Conservation (phyloP, 2,113 vertebrate species). For the Rafetus swinhoei region DNA sequence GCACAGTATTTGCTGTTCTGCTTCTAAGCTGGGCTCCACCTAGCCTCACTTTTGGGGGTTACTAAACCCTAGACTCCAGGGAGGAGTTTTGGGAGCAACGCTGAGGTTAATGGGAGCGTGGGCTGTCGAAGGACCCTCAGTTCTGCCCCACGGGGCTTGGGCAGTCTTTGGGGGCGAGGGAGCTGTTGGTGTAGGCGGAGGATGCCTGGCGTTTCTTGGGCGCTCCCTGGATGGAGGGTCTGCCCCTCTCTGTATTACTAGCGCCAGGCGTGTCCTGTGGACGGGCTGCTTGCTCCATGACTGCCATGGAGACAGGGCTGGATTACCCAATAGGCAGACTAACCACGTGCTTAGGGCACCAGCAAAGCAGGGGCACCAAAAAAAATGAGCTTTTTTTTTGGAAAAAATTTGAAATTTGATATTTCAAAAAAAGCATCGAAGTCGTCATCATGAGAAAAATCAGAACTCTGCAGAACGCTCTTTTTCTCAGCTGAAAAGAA, state of each 20-base stretch:
- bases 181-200: fast-evolving
- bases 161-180: not conserved
- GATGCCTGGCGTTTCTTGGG: not conserved
- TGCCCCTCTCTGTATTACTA: not conserved
- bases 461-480: too few relatives aligned
- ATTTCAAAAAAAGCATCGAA: too few relatives aligned
- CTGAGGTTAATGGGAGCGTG: not conserved
- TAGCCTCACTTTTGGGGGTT: not conserved
- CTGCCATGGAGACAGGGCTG: not conserved
- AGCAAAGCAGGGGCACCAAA: too few relatives aligned
- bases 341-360: too few relatives aligned
- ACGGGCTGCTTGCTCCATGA: not conserved
- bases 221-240: not conserved
- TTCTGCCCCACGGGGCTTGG: not conserved
- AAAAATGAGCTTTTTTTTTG: too few relatives aligned
- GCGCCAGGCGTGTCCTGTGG: not conserved
- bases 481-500: too few relatives aligned
- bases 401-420: too few relatives aligned
- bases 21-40: not conserved
- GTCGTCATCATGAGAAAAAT: too few relatives aligned
- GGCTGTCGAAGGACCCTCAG: not conserved
- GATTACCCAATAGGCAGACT: too few relatives aligned
- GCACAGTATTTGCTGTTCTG: not conserved
- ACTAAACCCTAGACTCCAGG: not conserved
- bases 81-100: not conserved